Conservation (phyloP, 2,888 invertebrate genomes). For the Cacoxenus indagator region DNA sequence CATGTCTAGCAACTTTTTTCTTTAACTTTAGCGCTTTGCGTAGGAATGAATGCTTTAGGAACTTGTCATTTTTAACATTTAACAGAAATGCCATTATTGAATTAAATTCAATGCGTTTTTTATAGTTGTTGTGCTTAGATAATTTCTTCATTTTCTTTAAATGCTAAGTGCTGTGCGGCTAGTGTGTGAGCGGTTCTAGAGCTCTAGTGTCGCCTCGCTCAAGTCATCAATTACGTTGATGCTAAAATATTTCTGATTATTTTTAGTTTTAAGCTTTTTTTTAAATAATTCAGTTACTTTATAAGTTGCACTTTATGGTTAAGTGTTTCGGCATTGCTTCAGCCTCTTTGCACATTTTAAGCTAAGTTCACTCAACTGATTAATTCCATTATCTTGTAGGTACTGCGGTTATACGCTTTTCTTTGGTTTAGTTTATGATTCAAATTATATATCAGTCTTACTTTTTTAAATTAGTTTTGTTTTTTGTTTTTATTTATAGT, state of each 20-base stretch:
- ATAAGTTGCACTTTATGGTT: neutral
- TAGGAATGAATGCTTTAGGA: no score
- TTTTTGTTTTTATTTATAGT: slow-evolving; percentile 25
- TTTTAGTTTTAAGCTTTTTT: neutral
- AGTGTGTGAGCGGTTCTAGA: no score
- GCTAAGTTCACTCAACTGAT: neutral
- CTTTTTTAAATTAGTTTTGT: slow-evolving; percentile 13
- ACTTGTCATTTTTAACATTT: no score
- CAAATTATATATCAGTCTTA: slow-evolving; percentile 14
- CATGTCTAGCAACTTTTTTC: slow-evolving; percentile 12
- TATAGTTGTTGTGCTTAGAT: no score
- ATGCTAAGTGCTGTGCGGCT: no score
- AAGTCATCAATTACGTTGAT: no score
- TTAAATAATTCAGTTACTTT: neutral
- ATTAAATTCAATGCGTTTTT: no score
- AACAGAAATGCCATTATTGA: no score
- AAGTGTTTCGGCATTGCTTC: neutral
- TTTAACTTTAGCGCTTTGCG: slow-evolving; percentile 32
- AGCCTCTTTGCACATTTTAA: neutral
- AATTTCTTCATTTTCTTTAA: no score
- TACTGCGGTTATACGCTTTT: neutral
- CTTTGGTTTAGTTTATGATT: slow-evolving; percentile 29
- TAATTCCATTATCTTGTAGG: neutral
- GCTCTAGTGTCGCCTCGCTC: no score
- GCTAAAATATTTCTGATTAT: no score